These are phyloP conservation scores for Hydraecia micacea DNA, from an alignment of 2,888 invertebrate species.

Conservation along the genomic window DNA sequence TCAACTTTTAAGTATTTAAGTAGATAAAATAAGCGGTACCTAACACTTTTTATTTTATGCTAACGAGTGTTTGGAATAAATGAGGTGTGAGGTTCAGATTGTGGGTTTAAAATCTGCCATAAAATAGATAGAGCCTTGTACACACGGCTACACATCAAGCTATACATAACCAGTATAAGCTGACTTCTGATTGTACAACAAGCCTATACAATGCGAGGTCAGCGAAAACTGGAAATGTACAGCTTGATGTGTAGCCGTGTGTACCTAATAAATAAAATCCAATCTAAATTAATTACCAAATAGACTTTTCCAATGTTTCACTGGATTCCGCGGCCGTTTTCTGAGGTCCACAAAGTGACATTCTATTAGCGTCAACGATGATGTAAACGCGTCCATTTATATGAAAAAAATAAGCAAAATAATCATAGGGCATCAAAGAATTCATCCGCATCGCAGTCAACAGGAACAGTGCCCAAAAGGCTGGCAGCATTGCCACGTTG, in stretches of 20 bases:
- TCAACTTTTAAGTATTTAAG: conserved; percentile 10
- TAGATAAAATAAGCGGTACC: neutral
- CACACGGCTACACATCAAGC: no score
- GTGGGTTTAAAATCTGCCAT: neutral
- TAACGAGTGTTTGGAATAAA: neutral
- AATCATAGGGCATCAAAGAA: no score
- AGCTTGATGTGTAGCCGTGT: no score
- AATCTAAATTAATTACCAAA: neutral
- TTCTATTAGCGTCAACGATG: neutral
- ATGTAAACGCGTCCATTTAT: no score
- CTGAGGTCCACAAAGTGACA: neutral
- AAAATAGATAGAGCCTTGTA: neutral
- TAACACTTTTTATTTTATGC: neutral
- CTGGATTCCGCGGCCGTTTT: neutral
- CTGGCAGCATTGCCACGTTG: no score
- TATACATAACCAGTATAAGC: no score
- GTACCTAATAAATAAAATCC: neutral
- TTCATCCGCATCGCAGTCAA: no score
- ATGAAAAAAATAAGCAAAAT: no score
- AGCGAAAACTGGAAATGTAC: no score
- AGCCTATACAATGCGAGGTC: no score
- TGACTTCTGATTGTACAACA: no score
- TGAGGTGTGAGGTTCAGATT: neutral
- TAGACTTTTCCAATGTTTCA: neutral
- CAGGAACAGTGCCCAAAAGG: no score